Conservation (phyloP, 2,888 invertebrate species). For the Toxonevra muliebris region DNA sequence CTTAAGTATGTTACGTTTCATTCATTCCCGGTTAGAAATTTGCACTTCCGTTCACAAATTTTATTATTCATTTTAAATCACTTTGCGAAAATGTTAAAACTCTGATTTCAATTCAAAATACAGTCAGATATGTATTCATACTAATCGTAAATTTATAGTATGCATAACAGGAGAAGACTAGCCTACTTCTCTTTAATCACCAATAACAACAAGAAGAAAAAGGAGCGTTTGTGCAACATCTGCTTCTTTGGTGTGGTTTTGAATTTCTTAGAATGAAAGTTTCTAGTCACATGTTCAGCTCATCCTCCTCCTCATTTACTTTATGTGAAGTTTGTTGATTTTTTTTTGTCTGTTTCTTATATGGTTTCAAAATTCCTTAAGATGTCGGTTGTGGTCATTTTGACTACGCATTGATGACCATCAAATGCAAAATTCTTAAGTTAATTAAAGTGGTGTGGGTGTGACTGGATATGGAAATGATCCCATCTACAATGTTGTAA, state of each 20-base stretch:
- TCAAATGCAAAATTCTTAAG: conserved; percentile 35
- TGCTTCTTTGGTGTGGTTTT: conserved; percentile 55
- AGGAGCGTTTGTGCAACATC: conserved; percentile 29
- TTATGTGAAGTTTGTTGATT: conserved; percentile 17
- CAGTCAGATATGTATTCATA: too few relatives aligned
- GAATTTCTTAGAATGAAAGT: conserved; percentile 52
- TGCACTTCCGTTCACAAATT: too few relatives aligned
- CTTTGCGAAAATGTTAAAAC: too few relatives aligned
- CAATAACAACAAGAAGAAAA: too few relatives aligned
- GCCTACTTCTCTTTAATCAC: too few relatives aligned
- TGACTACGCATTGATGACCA: conserved; percentile 44
- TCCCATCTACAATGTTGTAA: background rate
- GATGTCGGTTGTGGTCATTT: conserved; percentile 58
- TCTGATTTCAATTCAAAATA: too few relatives aligned
- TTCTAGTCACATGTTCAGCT: conserved; percentile 44
- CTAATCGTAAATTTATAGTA: background rate
- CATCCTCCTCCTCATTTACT: too few relatives aligned
- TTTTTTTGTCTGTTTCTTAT: conserved; percentile 42
- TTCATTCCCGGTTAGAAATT: too few relatives aligned
- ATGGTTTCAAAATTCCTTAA: conserved; percentile 51
- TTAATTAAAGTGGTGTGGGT: conserved; percentile 36
- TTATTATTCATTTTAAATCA: too few relatives aligned
- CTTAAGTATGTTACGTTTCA: too few relatives aligned
- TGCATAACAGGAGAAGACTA: background rate
- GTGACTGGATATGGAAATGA: background rate